Evolutionary conservation across 2,113 vertebrate genomes (phyloP), one percentile per base, ranked within the genome.

Genomic region (Coturnix japonica): DNA sequence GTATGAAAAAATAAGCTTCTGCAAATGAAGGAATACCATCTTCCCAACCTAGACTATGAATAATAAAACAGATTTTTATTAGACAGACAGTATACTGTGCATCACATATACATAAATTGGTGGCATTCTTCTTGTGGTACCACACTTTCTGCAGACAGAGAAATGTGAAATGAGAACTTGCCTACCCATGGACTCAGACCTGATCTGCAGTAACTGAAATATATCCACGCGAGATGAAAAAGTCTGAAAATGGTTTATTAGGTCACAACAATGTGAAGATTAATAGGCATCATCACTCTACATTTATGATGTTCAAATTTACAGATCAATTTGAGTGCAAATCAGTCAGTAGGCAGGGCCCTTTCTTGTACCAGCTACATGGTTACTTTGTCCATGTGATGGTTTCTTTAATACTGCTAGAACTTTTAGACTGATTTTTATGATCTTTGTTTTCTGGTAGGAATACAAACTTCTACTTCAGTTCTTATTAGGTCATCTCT

Each of bases 161-260:
- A 43, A 84, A 74, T 51, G 30, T 23, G 51, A 51, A 76, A 73
- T 7, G 4, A 84, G 23, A 71, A 47, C 51, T 83, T 63, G 8
- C 51, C 81, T 57, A 61, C 2, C 11, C 6, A 23, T 81, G 46
- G 14, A 21, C n/a, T 91, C 49, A 44, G 47, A 72, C 28, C 31
- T 78, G 39, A 35, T 70, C 63, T 74, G 28, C 23, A 84, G 73
- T 84, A 89, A 81, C 59, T 28, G 75, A 26, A 76, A 19, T 57
- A 59, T 66, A 92, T 94, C 73, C 43, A 35, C 1, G 39, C 47
- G 60, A 86, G n/a, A 66, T 0, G 3, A 78, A 49, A 57, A 92
- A 93, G 93, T 49, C 46, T 77, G 39, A 47, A 89, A 84, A 64
- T 60, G 70, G 43, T 69, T 93, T 81, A 75, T 94, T 94, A 88